Conservation (phyloP, 2,888 invertebrate species). For the Chloroclysta siterata region DNA sequence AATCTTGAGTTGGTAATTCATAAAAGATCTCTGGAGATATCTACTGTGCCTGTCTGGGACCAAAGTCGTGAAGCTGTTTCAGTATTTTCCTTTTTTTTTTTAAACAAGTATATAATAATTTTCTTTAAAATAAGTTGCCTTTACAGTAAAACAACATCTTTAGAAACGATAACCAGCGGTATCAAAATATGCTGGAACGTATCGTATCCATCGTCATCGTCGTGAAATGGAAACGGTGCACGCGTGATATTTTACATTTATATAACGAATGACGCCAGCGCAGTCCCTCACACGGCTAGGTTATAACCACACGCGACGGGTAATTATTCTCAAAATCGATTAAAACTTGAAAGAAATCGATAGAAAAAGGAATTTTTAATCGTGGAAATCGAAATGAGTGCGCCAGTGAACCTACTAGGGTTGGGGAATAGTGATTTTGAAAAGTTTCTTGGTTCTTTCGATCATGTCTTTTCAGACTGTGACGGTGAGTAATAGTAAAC, state of each 20-base stretch:
- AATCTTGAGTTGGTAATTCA: no score
- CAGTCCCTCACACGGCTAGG: conserved; percentile 60
- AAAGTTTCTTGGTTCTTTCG: conserved; percentile 86
- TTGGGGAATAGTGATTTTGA: conserved; percentile 73
- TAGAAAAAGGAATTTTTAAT: background rate
- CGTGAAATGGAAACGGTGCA: conserved; percentile 49
- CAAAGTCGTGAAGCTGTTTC: no score
- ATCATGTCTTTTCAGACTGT: conserved; percentile 91
- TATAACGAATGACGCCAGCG: conserved; percentile 59
- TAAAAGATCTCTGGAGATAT: no score
- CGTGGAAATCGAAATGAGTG: conserved; percentile 44
- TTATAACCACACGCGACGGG: conserved; percentile 64
- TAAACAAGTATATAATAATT: no score
- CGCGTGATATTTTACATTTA: conserved; percentile 49
- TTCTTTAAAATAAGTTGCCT: no score
- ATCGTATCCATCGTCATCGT: background rate
- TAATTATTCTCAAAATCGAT: conserved; percentile 10
- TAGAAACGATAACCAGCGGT: no score
- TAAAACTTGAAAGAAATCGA: conserved; percentile 34
- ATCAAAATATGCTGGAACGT: no score
- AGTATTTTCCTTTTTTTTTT: no score
- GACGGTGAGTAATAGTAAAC: conserved; percentile 83
- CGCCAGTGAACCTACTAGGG: conserved; percentile 70
- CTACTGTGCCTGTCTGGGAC: no score
- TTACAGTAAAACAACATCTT: no score